These are phyloP conservation scores for Habropoda laboriosa DNA, from an alignment of 1,140 invertebrate genomes.

Conservation along the genomic window DNA sequence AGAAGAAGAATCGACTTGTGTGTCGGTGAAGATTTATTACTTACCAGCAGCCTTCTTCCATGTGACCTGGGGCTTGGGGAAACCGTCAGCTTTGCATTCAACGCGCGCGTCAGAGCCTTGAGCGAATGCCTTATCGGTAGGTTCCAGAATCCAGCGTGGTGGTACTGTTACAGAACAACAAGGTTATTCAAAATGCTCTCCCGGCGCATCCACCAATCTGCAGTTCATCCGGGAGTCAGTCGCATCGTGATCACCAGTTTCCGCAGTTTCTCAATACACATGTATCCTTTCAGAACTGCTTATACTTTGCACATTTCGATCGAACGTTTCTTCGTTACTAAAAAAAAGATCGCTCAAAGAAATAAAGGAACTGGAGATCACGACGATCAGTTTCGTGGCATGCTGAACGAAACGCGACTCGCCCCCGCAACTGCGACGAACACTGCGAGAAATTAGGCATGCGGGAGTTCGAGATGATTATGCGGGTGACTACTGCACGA, in stretches of 20 bases:
- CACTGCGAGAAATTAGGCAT: slow-evolving; percentile 48
- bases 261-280: neutral
- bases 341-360: neutral
- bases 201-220: slow-evolving; percentile 4
- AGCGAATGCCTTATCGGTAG: slow-evolving; percentile 96
- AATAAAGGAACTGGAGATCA: slow-evolving; percentile 19
- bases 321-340: too few relatives aligned
- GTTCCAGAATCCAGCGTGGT: slow-evolving; percentile 97
- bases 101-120: slow-evolving; percentile 95
- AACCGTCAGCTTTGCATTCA: slow-evolving; percentile 97
- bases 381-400: slow-evolving; percentile 32
- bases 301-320: too few relatives aligned
- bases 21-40: slow-evolving; percentile 51
- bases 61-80: slow-evolving; percentile 94
- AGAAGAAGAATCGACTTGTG: too few relatives aligned
- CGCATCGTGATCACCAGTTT: slow-evolving; percentile 38
- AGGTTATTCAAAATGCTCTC: slow-evolving; percentile 38
- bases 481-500: slow-evolving; percentile 63
- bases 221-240: slow-evolving; percentile 60
- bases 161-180: slow-evolving; percentile 87
- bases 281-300: too few relatives aligned
- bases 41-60: slow-evolving; percentile 98
- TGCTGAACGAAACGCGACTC: slow-evolving; percentile 59
- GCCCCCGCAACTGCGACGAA: slow-evolving; percentile 60
- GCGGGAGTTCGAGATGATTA: slow-evolving; percentile 61